Conservation (phyloP, 2,888 invertebrate species). For the Parnassius glacialis region DNA sequence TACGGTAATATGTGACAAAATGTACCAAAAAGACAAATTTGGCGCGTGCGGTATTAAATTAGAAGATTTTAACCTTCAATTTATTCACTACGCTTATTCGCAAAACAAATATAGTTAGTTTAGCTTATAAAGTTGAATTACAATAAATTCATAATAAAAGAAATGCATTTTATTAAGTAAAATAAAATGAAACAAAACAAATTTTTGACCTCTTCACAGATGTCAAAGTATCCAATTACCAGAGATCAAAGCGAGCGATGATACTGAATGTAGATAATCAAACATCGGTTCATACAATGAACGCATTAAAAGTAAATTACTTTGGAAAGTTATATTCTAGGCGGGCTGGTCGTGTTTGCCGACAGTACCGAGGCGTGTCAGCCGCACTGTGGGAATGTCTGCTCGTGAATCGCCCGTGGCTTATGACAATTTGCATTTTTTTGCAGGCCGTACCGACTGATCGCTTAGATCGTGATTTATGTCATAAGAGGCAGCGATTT, state of each 20-base stretch:
- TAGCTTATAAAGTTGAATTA: too few relatives aligned
- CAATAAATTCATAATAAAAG: too few relatives aligned
- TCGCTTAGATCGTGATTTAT: constrained; percentile 45
- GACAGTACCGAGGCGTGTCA: constrained; percentile 54
- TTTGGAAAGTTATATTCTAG: constrained; percentile 8
- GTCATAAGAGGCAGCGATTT: constrained; percentile 32
- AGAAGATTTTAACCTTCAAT: too few relatives aligned
- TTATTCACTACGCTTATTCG: too few relatives aligned
- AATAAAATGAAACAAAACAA: too few relatives aligned
- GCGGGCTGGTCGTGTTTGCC: constrained; percentile 38
- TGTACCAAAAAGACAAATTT: too few relatives aligned
- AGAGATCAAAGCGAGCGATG: neutral
- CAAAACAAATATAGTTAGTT: too few relatives aligned
- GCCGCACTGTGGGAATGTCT: constrained; percentile 77
- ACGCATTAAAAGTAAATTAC: constrained; percentile 10
- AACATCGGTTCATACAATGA: constrained; percentile 2
- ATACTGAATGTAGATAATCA: constrained; percentile 5
- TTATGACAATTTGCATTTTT: constrained; percentile 81
- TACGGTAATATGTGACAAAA: too few relatives aligned
- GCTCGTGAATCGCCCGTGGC: constrained; percentile 80
- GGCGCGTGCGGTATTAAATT: too few relatives aligned
- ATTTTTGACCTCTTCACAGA: too few relatives aligned
- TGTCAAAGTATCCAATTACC: too few relatives aligned
- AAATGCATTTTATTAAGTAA: too few relatives aligned
- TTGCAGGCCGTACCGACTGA: constrained; percentile 64